Conservation (phyloP, 2,113 vertebrate species). For the Suncus etruscus region DNA sequence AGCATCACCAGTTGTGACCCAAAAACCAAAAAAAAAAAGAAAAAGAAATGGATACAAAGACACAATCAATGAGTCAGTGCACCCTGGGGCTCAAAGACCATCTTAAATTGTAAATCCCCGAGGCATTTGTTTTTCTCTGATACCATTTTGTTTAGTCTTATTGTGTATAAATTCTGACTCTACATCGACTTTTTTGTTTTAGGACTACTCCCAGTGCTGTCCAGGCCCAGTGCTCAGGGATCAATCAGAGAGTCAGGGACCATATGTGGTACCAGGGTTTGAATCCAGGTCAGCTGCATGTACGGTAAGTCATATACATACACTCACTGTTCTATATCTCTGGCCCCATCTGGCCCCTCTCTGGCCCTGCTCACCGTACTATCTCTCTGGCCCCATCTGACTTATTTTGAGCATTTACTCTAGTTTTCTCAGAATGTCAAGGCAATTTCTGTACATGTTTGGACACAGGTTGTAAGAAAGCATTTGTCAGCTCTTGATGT, state of each 20-base stretch:
- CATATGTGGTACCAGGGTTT: no score
- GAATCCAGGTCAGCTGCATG: no score
- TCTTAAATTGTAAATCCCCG: conserved; percentile 15
- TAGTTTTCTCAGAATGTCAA: conserved; percentile 21
- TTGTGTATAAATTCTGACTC: not conserved
- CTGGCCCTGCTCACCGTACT: no score
- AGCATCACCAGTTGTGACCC: no score
- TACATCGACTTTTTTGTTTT: not conserved
- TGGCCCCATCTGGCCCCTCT: not conserved
- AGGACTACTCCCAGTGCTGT: no score
- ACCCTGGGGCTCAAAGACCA: conserved; percentile 15
- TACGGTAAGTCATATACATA: no score
- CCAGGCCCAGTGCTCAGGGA: no score
- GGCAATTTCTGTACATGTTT: conserved; percentile 19
- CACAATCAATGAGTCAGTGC: not conserved
- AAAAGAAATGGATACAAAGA: not conserved
- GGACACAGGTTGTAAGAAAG: conserved; percentile 36
- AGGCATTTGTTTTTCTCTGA: not conserved
- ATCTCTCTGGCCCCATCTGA: not conserved
- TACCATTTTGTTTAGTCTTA: not conserved
- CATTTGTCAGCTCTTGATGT: conserved; percentile 25
- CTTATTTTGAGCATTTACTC: conserved; percentile 30
- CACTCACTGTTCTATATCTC: no score
- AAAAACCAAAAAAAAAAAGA: no score
- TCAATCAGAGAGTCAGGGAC: no score